phyloP scores from a whole-genome alignment of 2,113 vertebrate genomes.

The Lepisosteus osseus region DNA sequence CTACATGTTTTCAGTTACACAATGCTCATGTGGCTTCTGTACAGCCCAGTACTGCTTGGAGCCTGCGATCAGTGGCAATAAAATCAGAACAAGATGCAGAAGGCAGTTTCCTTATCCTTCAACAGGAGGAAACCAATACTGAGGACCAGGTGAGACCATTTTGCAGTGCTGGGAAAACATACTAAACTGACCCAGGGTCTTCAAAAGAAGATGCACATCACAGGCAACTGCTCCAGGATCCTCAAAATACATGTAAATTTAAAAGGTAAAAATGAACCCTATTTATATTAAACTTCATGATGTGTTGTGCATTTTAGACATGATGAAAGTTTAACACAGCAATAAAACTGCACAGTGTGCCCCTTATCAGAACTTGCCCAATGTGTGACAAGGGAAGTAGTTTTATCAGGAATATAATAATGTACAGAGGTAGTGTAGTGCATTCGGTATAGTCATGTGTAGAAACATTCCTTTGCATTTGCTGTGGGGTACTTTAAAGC shows the following conservation, averaged over 20 bases:
- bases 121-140: background rate
- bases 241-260: background rate
- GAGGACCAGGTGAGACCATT: slow-evolving; percentile 9
- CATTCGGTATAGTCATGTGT: too few species aligned
- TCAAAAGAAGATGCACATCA: background rate
- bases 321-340: too few species aligned
- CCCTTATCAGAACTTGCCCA: too few species aligned
- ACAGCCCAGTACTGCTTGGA: background rate
- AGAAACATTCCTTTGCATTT: too few species aligned
- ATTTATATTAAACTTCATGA: too few species aligned
- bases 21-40: background rate
- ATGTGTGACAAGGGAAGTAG: too few species aligned
- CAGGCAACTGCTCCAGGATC: slow-evolving; percentile 11
- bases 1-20: background rate
- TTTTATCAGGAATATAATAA: too few species aligned
- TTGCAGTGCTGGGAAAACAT: slow-evolving; percentile 16
- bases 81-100: slow-evolving; percentile 14
- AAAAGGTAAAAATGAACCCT: too few species aligned
- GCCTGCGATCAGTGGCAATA: accelerated
- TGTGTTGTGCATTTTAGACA: too few species aligned
- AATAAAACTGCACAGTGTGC: too few species aligned
- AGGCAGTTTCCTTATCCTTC: background rate
- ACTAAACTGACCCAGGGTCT: slow-evolving; percentile 18
- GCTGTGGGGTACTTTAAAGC: too few species aligned
- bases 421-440: too few species aligned